These are phyloP conservation scores for Myripristis jacobus DNA, from an alignment of 2,797 vertebrate genomes.

Conservation along the genomic window DNA sequence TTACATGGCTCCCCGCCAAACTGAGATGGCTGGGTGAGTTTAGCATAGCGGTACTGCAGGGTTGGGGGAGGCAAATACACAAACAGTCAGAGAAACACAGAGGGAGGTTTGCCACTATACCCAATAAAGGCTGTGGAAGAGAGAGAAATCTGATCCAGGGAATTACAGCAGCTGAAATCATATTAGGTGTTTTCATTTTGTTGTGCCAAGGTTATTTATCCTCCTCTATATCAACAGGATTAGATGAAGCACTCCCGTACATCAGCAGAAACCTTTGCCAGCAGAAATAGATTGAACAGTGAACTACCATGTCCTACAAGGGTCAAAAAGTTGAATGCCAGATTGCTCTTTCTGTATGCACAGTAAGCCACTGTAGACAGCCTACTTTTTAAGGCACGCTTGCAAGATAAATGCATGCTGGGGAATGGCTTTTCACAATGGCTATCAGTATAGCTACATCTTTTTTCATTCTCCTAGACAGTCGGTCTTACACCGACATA, in stretches of 20 bases:
- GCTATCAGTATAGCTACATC: background rate
- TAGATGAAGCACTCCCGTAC: constrained; percentile 55
- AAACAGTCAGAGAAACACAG: constrained; percentile 39
- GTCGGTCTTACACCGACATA: too few relatives aligned
- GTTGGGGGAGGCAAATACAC: constrained; percentile 41
- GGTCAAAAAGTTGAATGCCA: constrained; percentile 33
- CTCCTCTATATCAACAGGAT: constrained; percentile 58
- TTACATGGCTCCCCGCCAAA: constrained; percentile 88
- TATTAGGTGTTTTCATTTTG: constrained; percentile 76
- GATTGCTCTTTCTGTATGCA: background rate
- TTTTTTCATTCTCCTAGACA: background rate
- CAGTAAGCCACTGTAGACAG: background rate
- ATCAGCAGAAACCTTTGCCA: constrained; percentile 54
- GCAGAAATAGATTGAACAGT: constrained; percentile 3
- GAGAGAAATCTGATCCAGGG: constrained; percentile 47
- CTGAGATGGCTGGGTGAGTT: constrained; percentile 86
- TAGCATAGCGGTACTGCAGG: constrained; percentile 87
- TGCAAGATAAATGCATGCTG: too few relatives aligned
- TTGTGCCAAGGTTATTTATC: constrained; percentile 75
- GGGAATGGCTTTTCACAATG: too few relatives aligned
- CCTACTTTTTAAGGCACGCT: background rate
- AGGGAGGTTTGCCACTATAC: constrained; percentile 13
- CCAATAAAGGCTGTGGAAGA: constrained; percentile 39
- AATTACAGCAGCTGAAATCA: constrained; percentile 63
- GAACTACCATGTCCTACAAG: constrained; percentile 17